Conservation (phyloP, 2,113 vertebrate species). For the Pterocles burchelli region DNA sequence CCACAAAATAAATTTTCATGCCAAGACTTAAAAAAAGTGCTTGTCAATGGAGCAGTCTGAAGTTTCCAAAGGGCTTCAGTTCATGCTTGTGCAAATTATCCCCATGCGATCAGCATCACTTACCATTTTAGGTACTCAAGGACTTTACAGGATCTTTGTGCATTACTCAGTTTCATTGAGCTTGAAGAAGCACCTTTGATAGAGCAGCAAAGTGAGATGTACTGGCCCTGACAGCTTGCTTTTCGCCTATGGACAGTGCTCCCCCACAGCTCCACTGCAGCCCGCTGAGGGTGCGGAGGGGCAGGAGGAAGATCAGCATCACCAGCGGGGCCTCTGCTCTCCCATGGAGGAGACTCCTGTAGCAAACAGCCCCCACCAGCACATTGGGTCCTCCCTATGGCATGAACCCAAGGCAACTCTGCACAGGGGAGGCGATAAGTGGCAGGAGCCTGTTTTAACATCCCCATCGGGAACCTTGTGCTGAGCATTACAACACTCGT, state of each 20-base stretch:
- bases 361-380: neutral
- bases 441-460: neutral
- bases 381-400: neutral
- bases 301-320: neutral
- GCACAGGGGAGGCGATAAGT: rapidly evolving
- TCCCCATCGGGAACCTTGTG: rapidly evolving
- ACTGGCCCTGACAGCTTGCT: neutral
- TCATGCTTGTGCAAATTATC: neutral
- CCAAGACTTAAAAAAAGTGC: neutral
- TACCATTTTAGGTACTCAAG: neutral
- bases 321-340: rapidly evolving
- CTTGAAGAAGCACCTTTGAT: neutral
- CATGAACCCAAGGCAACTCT: rapidly evolving
- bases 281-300: neutral
- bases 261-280: neutral
- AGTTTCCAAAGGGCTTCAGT: neutral
- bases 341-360: neutral
- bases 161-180: neutral
- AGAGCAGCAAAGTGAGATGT: neutral
- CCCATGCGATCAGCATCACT: rapidly evolving
- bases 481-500: neutral
- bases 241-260: neutral
- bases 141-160: neutral
- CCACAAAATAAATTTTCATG: neutral
- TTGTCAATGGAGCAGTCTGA: neutral